These are phyloP conservation scores for Microhierax caerulescens DNA, from an alignment of 2,797 vertebrate species.

Conservation along the genomic window DNA sequence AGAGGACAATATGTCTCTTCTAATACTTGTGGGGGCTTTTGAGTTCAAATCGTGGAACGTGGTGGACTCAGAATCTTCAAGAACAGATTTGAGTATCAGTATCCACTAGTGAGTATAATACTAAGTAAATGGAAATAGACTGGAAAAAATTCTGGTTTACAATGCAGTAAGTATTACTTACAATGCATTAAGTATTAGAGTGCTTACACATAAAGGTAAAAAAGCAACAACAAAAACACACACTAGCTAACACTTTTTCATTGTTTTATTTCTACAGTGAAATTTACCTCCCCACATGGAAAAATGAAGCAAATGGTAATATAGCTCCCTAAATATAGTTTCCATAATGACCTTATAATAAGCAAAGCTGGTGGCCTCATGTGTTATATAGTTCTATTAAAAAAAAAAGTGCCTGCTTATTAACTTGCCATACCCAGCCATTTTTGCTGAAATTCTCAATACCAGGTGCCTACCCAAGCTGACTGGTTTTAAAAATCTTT, in stretches of 20 bases:
- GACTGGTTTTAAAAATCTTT: not conserved
- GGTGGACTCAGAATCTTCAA: not conserved
- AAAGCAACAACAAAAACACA: constrained; percentile 64
- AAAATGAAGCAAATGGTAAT: constrained; percentile 70
- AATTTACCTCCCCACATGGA: constrained; percentile 66
- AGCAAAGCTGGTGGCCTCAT: constrained; percentile 48
- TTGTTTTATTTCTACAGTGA: constrained; percentile 68
- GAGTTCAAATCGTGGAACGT: not conserved
- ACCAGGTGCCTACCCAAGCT: not conserved
- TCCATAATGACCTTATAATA: constrained; percentile 67
- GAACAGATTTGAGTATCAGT: not conserved
- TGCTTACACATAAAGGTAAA: constrained; percentile 65
- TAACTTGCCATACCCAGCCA: not conserved
- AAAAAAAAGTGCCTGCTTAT: constrained; percentile 6
- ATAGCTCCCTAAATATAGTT: constrained; percentile 67
- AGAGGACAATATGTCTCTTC: not conserved
- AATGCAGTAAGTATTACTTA: constrained; percentile 46
- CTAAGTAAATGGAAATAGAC: not conserved
- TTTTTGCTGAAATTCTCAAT: not conserved
- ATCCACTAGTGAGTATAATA: not conserved
- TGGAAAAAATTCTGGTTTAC: not conserved
- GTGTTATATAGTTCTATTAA: constrained; percentile 31
- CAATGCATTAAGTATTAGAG: constrained; percentile 54
- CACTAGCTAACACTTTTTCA: constrained; percentile 56
- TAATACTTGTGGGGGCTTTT: not conserved